Base-by-base conservation (phyloP, 2,797 vertebrate genomes). In the Hirundo rustica region DNA sequence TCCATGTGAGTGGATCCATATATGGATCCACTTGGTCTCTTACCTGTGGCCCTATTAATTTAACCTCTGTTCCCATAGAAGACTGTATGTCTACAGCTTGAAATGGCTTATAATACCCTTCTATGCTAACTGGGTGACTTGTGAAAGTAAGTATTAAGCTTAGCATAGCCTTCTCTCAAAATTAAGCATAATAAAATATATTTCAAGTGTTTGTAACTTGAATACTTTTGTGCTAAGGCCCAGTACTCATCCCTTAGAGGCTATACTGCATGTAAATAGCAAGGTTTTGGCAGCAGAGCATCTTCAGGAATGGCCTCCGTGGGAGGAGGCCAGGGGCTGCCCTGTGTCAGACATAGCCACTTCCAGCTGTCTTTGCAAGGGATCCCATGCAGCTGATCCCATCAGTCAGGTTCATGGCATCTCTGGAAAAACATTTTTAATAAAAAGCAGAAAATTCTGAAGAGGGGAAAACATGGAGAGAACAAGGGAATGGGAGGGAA, bases 381-480 rank as follows among this genome's bases (percentile, higher is more conserved):
- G 22, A 36, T 13, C 11, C 34, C 23, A 29, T 1, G 1, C 19
- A 51, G 20, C 18, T 92, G 62, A 84, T 23, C 26, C 60, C 55
- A 14, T 36, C 67, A 51, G 75, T 27, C 1, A 1, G 51, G 16
- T 2, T 76, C 3, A 2, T 58, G 54, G 9, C 22, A 72, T 8
- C 38, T 68, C 53, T 57, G 53, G 53, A 47, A 72, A 72, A 65
- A 42, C 3, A 6, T 10, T 27, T 50, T 80, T 55, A 51, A 64
- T 51, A 54, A 67, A 93, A 79, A 21, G 54, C 18, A 42, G 38
- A 68, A 89, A 85, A 72, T 11, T 5, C 25, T 4, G 2, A 47
- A 25, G 5, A 25, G 21, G 13, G 5, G 1, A 4, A 25, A 64
- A 51, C 25, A 19, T 0, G 0, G 36, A 23, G 11, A 54, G 13